Conservation (phyloP, 2,797 vertebrate genomes). For the Sorex maritimensis region DNA sequence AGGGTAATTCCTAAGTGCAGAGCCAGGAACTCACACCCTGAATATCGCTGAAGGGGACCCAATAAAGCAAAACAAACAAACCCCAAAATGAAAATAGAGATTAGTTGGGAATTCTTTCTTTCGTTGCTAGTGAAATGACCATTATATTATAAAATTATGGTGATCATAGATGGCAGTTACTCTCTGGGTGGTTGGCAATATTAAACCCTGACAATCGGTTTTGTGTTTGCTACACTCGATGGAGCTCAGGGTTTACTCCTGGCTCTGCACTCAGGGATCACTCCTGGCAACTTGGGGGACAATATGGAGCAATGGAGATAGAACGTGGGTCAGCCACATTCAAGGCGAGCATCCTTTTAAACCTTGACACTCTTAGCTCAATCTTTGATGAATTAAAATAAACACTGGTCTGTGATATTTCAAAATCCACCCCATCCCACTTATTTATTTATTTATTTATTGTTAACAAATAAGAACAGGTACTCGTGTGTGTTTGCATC, state of each 20-base stretch:
- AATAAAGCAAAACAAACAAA: too few species aligned
- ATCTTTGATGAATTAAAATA: not conserved
- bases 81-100: conserved; percentile 7
- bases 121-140: conserved; percentile 25
- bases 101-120: not conserved
- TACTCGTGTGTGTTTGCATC: not conserved
- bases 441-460: not conserved
- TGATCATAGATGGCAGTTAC: not conserved
- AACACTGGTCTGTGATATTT: not conserved
- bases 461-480: conserved; percentile 31
- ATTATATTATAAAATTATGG: conserved; percentile 26
- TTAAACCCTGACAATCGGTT: not conserved
- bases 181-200: conserved; percentile 9
- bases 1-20: too few species aligned
- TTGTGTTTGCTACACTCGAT: too few species aligned
- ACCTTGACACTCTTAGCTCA: not conserved
- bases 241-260: too few species aligned
- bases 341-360: too few species aligned
- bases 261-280: too few species aligned
- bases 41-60: too few species aligned
- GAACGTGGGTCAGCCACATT: too few species aligned
- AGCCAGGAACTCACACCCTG: too few species aligned
- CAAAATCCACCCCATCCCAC: rapidly evolving
- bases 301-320: too few species aligned
- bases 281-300: too few species aligned